Base-by-base conservation (phyloP, 1,140 invertebrate genomes). In the Rhynchophorus ferrugineus region DNA sequence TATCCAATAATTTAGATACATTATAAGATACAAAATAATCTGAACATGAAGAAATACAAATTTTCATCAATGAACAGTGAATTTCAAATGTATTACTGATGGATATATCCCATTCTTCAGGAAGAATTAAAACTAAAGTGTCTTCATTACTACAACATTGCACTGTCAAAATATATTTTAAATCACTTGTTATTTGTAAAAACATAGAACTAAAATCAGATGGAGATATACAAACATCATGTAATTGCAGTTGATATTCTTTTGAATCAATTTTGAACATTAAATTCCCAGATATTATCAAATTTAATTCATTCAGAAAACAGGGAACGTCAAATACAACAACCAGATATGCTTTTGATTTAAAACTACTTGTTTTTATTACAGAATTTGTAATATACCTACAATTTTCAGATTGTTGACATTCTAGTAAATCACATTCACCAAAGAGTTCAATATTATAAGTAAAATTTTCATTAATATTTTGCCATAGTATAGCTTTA, bases 31-130 rank as follows among this genome's bases (percentile, higher is more conserved):
- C 6, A 34, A 33, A 44, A 14, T 44, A 44, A 3, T 13, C 11
- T 44, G 22, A 24, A 34, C 43, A 44, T 29, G 13, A 33, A 29
- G 3, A 3, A 2, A 44, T 14, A 7, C 29, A 8, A 29, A 44
- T 29, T 3, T 44, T 9, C 7, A 9, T 44, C 5, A 44, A 44
- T 21, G 19, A 14, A 34, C 43, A 24, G 43, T 29, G 43, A 13
- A 44, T 44, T 29, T 44, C 43, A 34, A 44, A 44, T 1, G 29
- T 33, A 19, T 16, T 44, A 14, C 17, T 34, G n/a, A 44, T 14
- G n/a, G 21, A 29, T 9, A 7, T n/a, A 14, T 6, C 6, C 43
- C 43, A 34, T 16, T 44, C 29, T 13, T 44, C 43, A 2, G 43
- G 43, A 14, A 34, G 8, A 29, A 44, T 44, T 3, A 29, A 5